phyloP scores from a whole-genome alignment of 2,113 vertebrate species.

The Vombatus ursinus region DNA sequence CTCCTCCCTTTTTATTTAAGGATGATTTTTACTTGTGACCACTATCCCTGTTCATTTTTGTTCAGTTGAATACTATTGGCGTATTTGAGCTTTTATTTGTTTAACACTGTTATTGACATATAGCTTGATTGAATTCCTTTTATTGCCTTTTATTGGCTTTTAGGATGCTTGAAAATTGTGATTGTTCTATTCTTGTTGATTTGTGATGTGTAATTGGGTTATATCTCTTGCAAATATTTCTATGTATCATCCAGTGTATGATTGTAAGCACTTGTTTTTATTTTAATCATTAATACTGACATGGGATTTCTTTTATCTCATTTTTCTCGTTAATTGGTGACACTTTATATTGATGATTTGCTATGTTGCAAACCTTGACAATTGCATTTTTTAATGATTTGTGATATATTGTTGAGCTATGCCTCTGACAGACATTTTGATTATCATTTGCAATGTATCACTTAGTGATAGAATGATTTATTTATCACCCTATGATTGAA shows the following conservation, averaged over 20 bases:
- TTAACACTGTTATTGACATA: background rate
- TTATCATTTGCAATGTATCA: background rate
- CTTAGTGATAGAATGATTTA: background rate
- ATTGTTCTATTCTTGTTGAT: background rate
- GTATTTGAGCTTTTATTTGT: background rate
- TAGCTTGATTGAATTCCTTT: background rate
- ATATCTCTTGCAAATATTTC: background rate
- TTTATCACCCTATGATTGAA: background rate
- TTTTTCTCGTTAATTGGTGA: background rate
- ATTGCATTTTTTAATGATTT: background rate
- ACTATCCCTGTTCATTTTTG: background rate
- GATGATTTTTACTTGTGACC: background rate
- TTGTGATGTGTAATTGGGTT: background rate
- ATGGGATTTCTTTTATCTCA: background rate
- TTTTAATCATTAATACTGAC: background rate
- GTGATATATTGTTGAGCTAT: background rate
- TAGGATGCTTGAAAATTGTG: background rate
- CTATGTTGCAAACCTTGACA: background rate
- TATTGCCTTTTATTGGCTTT: background rate
- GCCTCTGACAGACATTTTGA: background rate
- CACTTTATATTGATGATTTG: background rate
- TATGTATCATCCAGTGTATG: background rate
- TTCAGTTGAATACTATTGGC: background rate
- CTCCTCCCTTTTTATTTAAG: background rate
- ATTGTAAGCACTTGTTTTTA: background rate